Conservation (phyloP, 2,888 invertebrate species). For the Harpagoxenus sublaevis region DNA sequence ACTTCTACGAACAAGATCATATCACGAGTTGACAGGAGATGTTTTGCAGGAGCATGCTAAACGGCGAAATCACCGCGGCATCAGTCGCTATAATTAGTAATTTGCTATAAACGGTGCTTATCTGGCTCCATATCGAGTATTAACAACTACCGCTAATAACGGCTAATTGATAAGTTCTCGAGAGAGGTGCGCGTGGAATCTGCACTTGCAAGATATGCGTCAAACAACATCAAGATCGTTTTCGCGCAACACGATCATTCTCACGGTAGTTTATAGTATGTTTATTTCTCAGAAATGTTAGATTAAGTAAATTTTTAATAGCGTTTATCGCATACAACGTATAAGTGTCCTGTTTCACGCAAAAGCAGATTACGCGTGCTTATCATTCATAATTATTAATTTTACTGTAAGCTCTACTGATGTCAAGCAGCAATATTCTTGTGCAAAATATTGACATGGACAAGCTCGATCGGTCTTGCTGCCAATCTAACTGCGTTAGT, state of each 20-base stretch:
- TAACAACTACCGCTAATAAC: constrained; percentile 32
- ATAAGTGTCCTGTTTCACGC: neutral
- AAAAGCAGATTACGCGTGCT: neutral
- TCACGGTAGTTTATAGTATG: neutral
- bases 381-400: neutral
- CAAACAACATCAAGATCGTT: neutral
- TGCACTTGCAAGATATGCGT: neutral
- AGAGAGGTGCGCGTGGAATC: neutral
- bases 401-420: neutral
- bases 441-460: neutral
- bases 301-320: neutral
- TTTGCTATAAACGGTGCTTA: constrained; percentile 35
- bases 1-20: constrained; percentile 15
- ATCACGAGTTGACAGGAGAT: constrained; percentile 26
- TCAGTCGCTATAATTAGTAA: constrained; percentile 21
- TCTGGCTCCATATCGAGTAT: constrained; percentile 17
- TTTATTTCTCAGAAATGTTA: neutral
- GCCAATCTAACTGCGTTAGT: neutral
- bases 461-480: constrained; percentile 18
- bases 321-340: neutral
- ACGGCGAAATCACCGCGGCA: neutral
- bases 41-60: neutral
- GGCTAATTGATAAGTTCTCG: constrained; percentile 30
- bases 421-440: neutral
- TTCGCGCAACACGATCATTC: neutral